These are phyloP conservation scores for Drosophila subobscura DNA, from an alignment of 1,140 invertebrate genomes.

Conservation along the genomic window DNA sequence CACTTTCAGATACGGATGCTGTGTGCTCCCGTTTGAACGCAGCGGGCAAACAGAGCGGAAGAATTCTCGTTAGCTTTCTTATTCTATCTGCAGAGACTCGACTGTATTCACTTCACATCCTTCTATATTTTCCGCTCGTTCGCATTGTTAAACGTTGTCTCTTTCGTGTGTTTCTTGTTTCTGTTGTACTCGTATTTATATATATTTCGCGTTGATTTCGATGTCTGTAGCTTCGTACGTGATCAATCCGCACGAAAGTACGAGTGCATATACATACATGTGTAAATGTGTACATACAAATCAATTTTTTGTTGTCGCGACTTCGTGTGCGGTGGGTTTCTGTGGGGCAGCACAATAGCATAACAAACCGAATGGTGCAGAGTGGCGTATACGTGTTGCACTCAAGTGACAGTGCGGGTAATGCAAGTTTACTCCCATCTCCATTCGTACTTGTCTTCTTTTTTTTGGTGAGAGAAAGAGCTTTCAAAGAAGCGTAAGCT, in stretches of 20 bases:
- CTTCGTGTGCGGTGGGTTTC: slow-evolving; percentile 18
- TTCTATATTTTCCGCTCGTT: slow-evolving; percentile 32
- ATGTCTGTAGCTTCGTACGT: not conserved
- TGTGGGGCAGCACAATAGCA: slow-evolving; percentile 9
- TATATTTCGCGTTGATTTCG: not conserved
- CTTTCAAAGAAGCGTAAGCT: slow-evolving; percentile 36
- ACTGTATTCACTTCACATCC: slow-evolving; percentile 34
- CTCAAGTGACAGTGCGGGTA: slow-evolving; percentile 47
- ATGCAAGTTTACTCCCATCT: not conserved
- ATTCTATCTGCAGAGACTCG: slow-evolving; percentile 26
- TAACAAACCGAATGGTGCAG: slow-evolving; percentile 46
- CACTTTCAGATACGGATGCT: slow-evolving; percentile 71
- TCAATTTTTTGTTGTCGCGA: slow-evolving; percentile 27
- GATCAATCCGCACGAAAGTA: no score
- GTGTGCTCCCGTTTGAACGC: slow-evolving; percentile 60
- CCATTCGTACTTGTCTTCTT: not conserved
- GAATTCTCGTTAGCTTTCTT: slow-evolving; percentile 39
- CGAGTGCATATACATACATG: no score
- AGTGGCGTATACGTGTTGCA: slow-evolving; percentile 67
- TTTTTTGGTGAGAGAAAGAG: slow-evolving; percentile 24
- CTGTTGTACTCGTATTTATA: not conserved
- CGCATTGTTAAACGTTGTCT: slow-evolving; percentile 9
- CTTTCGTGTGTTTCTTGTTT: slow-evolving; percentile 11
- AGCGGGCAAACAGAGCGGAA: slow-evolving; percentile 55
- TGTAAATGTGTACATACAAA: not conserved